Base-by-base conservation (phyloP, 2,888 invertebrate species). In the Plagodis pulveraria region DNA sequence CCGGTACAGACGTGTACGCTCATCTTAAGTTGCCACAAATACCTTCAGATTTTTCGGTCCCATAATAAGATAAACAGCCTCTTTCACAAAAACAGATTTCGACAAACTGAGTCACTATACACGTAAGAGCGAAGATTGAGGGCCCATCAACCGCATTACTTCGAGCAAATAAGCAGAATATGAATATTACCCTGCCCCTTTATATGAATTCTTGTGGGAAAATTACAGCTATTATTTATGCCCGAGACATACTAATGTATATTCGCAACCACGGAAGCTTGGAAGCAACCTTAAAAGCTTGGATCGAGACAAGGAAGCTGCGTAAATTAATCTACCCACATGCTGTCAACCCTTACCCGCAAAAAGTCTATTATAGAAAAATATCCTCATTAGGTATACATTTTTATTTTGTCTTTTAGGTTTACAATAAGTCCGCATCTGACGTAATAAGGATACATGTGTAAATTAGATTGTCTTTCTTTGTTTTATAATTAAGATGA, bases 161-260 rank as follows among this genome's bases (percentile, higher is more conserved):
- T 53, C 51, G 63, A 60, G 59, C 58, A 66, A 68, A 76, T 75
- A 66, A 70, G 67, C 59, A 73, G 60, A 61, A 61, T 61, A 61
- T 61, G 60, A 61, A 56, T 64, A 69, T 69, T 73, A 68, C 68
- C 61, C 58, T 51, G 54, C 64, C 38, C 60, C 59, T 66, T 70
- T 69, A 76, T 76, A 73, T 71, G 73, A 76, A 78, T 78, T 77
- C 69, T 63, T 65, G 53, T 70, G 58, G 41, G 64, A 70, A 70
- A 70, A 74, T 73, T 71, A 74, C 58, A 67, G 64, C 68, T 66
- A 71, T 77, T 74, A 78, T 73, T 72, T 72, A 72, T 70, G 60
- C 61, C 61, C 73, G 70, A 67, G 69, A 66, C 69, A 75, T 80
- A 78, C 77, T 80, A 73, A 72, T 70, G 70, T 62, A 58, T 70